Evolutionary conservation across 2,888 invertebrate genomes (phyloP).

Genomic region (Abrostola tripartita): DNA sequence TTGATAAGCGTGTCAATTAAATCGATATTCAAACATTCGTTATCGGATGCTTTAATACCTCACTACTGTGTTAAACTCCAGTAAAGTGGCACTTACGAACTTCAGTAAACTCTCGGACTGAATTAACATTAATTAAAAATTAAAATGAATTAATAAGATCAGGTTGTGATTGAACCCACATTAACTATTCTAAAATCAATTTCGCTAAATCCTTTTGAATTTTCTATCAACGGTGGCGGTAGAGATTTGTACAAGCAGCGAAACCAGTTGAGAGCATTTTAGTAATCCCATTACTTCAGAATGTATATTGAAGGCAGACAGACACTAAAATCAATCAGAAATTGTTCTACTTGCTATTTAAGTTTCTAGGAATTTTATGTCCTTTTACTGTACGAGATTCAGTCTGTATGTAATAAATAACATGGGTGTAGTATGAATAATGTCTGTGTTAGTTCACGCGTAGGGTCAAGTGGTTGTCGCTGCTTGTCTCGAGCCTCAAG

Average conservation of each 20-base stretch:
- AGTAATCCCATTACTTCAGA: not conserved
- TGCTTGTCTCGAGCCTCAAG: conserved; percentile 23
- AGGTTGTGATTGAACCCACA: not conserved
- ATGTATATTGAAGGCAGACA: not conserved
- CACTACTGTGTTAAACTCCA: conserved; percentile 13
- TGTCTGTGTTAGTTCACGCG: not conserved
- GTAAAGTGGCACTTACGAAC: conserved; percentile 22
- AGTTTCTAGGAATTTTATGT: no score
- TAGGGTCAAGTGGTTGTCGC: conserved; percentile 11
- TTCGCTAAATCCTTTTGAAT: conserved; percentile 49
- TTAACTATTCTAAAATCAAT: conserved; percentile 54
- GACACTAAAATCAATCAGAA: no score
- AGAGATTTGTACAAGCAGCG: conserved; percentile 24
- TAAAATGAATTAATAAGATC: conserved; percentile 3
- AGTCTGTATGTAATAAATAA: not conserved
- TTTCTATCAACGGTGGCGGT: conserved; percentile 10
- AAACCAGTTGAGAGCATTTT: conserved; percentile 3
- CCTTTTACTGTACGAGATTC: no score
- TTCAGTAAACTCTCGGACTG: not conserved
- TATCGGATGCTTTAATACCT: not conserved
- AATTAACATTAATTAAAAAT: not conserved
- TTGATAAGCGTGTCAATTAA: conserved; percentile 5
- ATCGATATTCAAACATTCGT: conserved; percentile 16
- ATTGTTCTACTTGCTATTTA: no score
- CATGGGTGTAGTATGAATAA: not conserved